Evolutionary conservation across 1,140 invertebrate genomes (phyloP), one percentile per base, ranked within the genome.

Genomic region (Brachionus manjavacas): DNA sequence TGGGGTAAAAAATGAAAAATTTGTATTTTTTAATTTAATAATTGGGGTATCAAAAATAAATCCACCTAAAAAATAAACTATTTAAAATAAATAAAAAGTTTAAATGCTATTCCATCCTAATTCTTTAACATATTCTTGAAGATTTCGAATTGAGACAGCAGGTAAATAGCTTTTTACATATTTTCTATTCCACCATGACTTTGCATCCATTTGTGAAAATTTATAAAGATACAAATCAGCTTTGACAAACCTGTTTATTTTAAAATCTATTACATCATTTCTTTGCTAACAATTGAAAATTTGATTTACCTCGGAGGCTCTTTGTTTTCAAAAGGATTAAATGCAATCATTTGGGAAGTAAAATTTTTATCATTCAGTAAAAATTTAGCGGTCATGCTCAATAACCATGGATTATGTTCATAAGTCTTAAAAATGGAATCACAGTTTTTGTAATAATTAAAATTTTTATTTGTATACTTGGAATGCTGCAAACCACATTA

Each of bases 301-400:
- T 12, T 74, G 90, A 89, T 85, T 88, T 79, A n/a, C n/a, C n/a
- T n/a, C n/a, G 90, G 90, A 2, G 90, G 89, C 12, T 86, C 28
- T 84, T 83, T 86, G 11, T 86, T 87, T 55, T 87, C 78, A 86
- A 91, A 91, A 28, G 90, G 90, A 85, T 91, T 91, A 70, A 87
- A 52, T 14, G 80, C 86, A 41, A 90, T 87, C 7, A 90, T 86
- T 25, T 87, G 86, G 4, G 86, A 49, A 46, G 72, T 86, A 39
- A 87, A 87, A 49, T 85, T 86, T 81, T 87, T 70, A 85, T 90
- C 89, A 87, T 90, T 90, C 0, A 85, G 85, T 39, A 90, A 85
- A 28, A 90, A 85, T 79, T 91, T 90, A 0, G 86, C 87, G 20
- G 86, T 87, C 25, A 90, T 35, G 16, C 49, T 60, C 14, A 80